Evolutionary conservation across 2,113 vertebrate genomes (phyloP).

Genomic region (Crotalus tigris): DNA sequence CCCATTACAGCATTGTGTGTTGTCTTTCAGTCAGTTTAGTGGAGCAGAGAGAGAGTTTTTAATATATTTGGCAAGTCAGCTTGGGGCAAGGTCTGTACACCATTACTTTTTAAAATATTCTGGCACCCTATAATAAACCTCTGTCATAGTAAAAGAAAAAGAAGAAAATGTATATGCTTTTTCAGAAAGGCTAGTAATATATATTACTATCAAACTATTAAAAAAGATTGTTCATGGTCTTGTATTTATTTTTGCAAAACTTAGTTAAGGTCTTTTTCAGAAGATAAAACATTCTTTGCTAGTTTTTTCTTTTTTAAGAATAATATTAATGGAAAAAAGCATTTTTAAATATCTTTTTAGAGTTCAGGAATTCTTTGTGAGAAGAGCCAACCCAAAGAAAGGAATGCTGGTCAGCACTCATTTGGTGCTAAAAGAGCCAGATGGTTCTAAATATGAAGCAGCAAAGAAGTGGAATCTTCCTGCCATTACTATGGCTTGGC

Average conservation of each 20-base stretch:
- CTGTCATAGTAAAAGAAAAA: neutral
- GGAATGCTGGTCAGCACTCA: constrained; percentile 93
- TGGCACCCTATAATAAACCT: neutral
- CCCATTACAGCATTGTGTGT: constrained; percentile 83
- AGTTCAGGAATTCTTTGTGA: constrained; percentile 96
- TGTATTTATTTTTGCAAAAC: neutral
- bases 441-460: constrained; percentile 93
- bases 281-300: neutral
- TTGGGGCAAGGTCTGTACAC: constrained; percentile 85
- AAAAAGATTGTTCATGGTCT: neutral
- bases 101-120: neutral
- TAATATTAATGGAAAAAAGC: neutral
- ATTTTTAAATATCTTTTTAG: constrained; percentile 61
- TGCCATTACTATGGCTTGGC: constrained; percentile 85
- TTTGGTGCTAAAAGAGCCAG: constrained; percentile 81
- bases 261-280: neutral
- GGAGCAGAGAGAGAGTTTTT: constrained; percentile 91
- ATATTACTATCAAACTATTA: neutral
- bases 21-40: constrained; percentile 93
- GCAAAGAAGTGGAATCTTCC: constrained; percentile 93
- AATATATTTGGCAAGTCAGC: constrained; percentile 80
- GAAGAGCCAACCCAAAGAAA: constrained; percentile 84
- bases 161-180: neutral
- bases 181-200: neutral
- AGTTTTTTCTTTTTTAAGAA: neutral